Evolutionary conservation across 2,113 vertebrate genomes (phyloP).

Genomic region (Rhinoderma darwinii): DNA sequence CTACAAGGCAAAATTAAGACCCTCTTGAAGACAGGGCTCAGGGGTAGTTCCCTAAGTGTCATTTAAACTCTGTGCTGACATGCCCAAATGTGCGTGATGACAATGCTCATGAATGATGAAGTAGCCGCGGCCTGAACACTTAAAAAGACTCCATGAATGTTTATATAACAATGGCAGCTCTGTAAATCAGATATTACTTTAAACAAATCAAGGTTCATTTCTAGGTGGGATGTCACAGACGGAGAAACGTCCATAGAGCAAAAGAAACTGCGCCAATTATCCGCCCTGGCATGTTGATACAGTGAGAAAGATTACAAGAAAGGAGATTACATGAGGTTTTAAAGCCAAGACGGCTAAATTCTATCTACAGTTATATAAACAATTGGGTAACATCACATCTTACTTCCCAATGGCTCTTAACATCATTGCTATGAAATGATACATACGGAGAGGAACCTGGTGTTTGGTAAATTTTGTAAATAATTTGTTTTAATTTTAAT

Average conservation of each 20-base stretch:
- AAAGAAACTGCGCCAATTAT: background rate
- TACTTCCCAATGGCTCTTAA: background rate
- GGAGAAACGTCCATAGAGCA: background rate
- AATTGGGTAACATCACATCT: slow-evolving; percentile 1
- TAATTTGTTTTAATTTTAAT: background rate
- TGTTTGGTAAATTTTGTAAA: background rate
- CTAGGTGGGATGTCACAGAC: slow-evolving; percentile 29
- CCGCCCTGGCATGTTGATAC: slow-evolving; percentile 7
- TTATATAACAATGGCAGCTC: slow-evolving; percentile 36
- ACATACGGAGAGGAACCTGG: background rate
- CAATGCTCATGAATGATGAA: slow-evolving; percentile 24
- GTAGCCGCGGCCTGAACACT: slow-evolving; percentile 13
- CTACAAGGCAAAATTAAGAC: background rate
- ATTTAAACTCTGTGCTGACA: slow-evolving; percentile 45
- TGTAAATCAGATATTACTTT: slow-evolving; percentile 36
- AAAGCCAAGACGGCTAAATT: background rate
- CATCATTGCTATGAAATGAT: background rate
- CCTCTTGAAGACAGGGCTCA: background rate
- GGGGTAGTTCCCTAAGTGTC: slow-evolving; percentile 33
- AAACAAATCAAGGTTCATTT: background rate
- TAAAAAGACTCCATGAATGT: slow-evolving; percentile 2
- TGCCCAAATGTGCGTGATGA: slow-evolving; percentile 40
- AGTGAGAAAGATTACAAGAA: slow-evolving; percentile 15
- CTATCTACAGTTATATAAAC: background rate
- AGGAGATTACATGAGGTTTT: slow-evolving; percentile 1